Base-by-base conservation (phyloP, 2,113 vertebrate genomes). In the Clarias gariepinus region DNA sequence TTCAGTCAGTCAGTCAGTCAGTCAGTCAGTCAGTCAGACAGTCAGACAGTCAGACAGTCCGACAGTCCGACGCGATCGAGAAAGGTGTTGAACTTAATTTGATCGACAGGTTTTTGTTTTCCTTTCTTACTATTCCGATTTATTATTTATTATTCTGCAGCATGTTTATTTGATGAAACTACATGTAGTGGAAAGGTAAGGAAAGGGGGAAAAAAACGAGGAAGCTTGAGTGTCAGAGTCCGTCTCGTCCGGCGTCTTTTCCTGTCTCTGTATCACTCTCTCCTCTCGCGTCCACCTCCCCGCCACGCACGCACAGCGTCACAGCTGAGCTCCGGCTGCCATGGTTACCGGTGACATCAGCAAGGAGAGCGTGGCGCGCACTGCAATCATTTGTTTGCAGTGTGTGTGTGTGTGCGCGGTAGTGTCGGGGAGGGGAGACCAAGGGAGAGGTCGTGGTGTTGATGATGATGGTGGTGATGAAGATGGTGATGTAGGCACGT, bases 311-410 rank as follows among this genome's bases (percentile, higher is more conserved):
- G 1, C 79, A 87, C 91, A 83, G 91, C 89, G 89, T 94, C 93
- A 94, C 92, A 92, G 89, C 86, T 90, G 90, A 92, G 89, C 90
- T 87, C 81, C 30, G 88, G 94, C 92, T 92, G 90, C 94, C 93
- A 91, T 92, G 93, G 96, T 91, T 94, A 95, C 95, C 64, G 1
- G 85, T 95, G 95, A 96, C 95, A 94, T 95, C 95, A 94, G 88
- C 89, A 79, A 84, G 47, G 47, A 47, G 90, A 91, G 87, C 88
- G 87, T 92, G 93, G 92, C 92, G 84, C 90, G 89, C 79, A 83
- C 91, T 90, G 89, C 85, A 93, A 88, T 93, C 91, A 90, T 93
- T 92, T 90, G 89, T 92, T 94, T 92, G 90, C 90, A 77, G 88
- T 30, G 84, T 73, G 88, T 76, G 41, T 41, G 41, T 30, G 84